Percentiles rank a stretch among this genome's conserved stretches.
Conservation (phyloP, 1,140 invertebrate species). For the Camponotus pennsylvanicus region DNA sequence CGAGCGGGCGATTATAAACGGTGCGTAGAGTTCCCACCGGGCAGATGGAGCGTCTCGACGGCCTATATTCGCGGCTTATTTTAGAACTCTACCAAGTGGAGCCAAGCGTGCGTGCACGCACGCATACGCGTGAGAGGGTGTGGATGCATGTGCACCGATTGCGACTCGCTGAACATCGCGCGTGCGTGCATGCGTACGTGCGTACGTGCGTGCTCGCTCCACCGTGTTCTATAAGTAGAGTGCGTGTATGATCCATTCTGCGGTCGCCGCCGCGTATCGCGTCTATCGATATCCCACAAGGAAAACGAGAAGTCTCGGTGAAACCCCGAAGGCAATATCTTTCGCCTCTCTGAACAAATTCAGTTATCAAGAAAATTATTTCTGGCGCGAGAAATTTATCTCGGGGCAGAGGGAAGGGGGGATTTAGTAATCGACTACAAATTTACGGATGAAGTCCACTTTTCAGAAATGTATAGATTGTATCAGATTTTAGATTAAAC, state of each 20-base stretch:
- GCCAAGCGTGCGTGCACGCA: constrained; percentile 57
- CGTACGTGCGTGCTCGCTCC: constrained; percentile 34
- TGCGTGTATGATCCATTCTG: constrained; percentile 47
- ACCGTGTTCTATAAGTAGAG: constrained; percentile 53
- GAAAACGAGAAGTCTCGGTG: not conserved
- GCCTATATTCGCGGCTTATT: constrained; percentile 76
- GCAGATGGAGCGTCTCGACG: constrained; percentile 67
- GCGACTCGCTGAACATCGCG: constrained; percentile 61
- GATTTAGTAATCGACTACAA: not conserved
- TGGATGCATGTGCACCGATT: constrained; percentile 51
- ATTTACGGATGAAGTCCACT: not conserved
- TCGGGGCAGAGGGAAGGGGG: too few species aligned
- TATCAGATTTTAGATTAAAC: not conserved
- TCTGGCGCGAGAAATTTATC: not conserved
- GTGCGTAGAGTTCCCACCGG: constrained; percentile 67
- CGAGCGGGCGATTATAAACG: constrained; percentile 55
- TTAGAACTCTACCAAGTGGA: constrained; percentile 67
- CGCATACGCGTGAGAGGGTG: constrained; percentile 47
- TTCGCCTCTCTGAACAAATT: not conserved
- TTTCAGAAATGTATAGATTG: not conserved
- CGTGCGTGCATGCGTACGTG: constrained; percentile 63
- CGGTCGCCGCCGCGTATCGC: constrained; percentile 30
- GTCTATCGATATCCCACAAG: constrained; percentile 32
- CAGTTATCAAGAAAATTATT: not conserved
- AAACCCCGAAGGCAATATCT: not conserved